These are phyloP conservation scores for Apolygus lucorum DNA, from an alignment of 1,140 invertebrate genomes.

Conservation along the genomic window DNA sequence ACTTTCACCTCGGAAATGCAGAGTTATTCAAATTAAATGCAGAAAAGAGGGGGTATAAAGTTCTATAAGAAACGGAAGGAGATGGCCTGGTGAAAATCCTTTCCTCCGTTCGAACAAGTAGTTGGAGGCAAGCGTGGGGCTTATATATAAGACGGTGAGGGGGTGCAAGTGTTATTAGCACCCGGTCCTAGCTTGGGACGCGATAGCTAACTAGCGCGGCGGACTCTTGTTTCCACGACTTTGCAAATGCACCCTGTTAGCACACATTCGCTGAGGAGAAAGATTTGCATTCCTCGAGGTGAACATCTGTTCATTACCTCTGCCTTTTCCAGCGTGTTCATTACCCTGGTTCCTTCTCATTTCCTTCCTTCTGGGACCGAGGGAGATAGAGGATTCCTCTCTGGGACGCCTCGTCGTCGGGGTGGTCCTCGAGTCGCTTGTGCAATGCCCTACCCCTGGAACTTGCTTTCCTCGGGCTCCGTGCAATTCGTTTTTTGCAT, in stretches of 20 bases:
- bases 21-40: neutral
- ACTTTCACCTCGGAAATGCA: no score
- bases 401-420: no score
- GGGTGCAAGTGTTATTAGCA: neutral
- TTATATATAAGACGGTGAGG: neutral
- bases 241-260: neutral
- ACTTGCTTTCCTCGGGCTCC: no score
- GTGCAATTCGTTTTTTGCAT: no score
- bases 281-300: neutral
- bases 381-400: no score
- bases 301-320: neutral
- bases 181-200: neutral
- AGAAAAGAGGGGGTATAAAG: neutral
- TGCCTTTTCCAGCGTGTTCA: neutral
- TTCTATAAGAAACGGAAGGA: neutral
- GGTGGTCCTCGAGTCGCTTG: no score
- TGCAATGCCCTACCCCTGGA: no score
- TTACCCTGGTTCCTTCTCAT: neutral
- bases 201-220: conserved; percentile 1
- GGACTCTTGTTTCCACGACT: neutral
- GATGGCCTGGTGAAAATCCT: neutral
- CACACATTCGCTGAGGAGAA: neutral
- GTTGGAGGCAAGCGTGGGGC: neutral
- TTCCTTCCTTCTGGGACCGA: no score
- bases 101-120: neutral